Percentiles rank a stretch among this genome's conserved stretches.
Evolutionary conservation across 92 coral and sea anemone species (phyloP).

Genomic region (Parazoanthus darwini): DNA sequence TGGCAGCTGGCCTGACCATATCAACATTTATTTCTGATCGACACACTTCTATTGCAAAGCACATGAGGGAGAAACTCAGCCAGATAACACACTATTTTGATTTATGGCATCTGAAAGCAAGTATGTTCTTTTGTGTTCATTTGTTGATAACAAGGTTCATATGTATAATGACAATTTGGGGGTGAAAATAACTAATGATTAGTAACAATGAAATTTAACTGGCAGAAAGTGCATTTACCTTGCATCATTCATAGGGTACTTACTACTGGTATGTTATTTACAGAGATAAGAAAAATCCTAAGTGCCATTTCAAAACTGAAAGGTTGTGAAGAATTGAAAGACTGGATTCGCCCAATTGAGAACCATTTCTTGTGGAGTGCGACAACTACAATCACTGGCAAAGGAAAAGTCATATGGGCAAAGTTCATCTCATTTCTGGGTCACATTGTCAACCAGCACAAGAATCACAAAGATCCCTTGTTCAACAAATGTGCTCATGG

Average conservation of each 20-base stretch:
- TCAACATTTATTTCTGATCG: constrained; percentile 2
- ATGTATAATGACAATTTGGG: no score
- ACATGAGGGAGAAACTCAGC: background rate
- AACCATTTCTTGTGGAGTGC: constrained; percentile 72
- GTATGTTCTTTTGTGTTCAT: background rate
- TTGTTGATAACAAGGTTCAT: no score
- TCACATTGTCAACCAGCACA: constrained; percentile 60
- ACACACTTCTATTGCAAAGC: constrained; percentile 11
- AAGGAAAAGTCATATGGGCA: constrained; percentile 66
- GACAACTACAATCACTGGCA: constrained; percentile 62
- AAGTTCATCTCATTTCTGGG: constrained; percentile 64
- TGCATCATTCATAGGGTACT: no score
- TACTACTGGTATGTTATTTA: background rate
- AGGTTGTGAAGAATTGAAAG: constrained; percentile 55
- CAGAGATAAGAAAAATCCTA: constrained; percentile 22
- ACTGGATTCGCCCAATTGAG: constrained; percentile 61
- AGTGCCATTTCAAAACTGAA: constrained; percentile 21
- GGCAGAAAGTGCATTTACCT: no score
- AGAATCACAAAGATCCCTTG: constrained; percentile 47
- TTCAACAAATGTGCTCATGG: constrained; percentile 69
- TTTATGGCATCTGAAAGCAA: constrained; percentile 9
- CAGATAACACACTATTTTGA: constrained; percentile 23
- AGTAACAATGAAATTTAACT: no score
- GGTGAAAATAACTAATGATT: no score
- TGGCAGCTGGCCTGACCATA: background rate